Conservation (phyloP, 2,888 invertebrate species). For the Macroteleia sp. region DNA sequence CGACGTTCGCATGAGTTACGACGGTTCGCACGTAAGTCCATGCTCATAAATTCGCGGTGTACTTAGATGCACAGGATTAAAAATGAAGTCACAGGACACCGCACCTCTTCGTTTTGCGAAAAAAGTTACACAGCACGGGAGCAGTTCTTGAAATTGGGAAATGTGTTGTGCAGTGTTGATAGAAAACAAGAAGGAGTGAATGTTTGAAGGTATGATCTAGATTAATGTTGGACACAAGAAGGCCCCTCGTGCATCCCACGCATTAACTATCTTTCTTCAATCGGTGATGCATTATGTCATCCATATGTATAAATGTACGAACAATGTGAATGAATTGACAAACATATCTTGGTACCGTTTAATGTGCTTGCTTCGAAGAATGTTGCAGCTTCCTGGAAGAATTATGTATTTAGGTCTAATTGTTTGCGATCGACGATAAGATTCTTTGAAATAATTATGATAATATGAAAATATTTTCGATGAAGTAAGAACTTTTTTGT, state of each 20-base stretch:
- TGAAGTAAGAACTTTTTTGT: background rate
- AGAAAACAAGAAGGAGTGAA: conserved; percentile 70
- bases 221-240: conserved; percentile 76
- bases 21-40: conserved; percentile 3
- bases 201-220: conserved; percentile 79
- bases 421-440: conserved; percentile 29
- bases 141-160: conserved; percentile 8
- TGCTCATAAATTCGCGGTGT: background rate
- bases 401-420: conserved; percentile 36
- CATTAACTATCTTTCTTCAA: conserved; percentile 48
- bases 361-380: conserved; percentile 38
- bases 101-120: too few relatives aligned
- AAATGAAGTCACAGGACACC: too few relatives aligned
- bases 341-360: conserved; percentile 52
- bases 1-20: conserved; percentile 24
- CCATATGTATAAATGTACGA: conserved; percentile 61
- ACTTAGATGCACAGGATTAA: conserved; percentile 3
- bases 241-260: conserved; percentile 71
- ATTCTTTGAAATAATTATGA: conserved; percentile 18
- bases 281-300: conserved; percentile 48
- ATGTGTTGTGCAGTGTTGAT: conserved; percentile 68
- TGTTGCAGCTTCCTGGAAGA: conserved; percentile 40
- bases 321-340: conserved; percentile 59
- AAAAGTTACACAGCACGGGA: background rate
- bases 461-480: conserved; percentile 2